phyloP scores from a whole-genome alignment of 2,113 vertebrate species.

The Orycteropus afer region DNA sequence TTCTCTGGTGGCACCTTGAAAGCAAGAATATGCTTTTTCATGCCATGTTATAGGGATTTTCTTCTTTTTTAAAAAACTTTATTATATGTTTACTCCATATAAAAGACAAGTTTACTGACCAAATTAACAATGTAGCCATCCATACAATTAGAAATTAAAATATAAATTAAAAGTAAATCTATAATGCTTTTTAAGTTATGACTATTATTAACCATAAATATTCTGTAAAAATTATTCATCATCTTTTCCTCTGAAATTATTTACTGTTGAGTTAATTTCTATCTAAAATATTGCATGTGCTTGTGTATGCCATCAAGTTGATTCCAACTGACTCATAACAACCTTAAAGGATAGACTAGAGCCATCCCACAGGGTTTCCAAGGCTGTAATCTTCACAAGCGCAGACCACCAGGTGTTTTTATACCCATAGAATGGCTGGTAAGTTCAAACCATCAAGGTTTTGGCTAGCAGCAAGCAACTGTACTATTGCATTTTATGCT shows the following conservation, averaged over 20 bases:
- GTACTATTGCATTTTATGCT: background rate
- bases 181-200: background rate
- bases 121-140: background rate
- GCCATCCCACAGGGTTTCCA: no score
- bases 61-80: background rate
- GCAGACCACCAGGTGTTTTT: no score
- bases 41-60: background rate
- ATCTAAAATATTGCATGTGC: background rate
- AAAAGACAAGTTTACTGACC: background rate
- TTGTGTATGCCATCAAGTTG: no score
- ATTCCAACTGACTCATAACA: no score
- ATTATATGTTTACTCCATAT: background rate
- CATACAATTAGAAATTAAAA: background rate
- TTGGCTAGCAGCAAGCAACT: no score
- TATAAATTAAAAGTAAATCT: constrained; percentile 6
- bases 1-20: background rate
- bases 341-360: no score
- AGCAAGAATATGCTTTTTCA: background rate
- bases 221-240: background rate
- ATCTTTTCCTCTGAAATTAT: background rate
- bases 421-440: no score
- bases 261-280: background rate
- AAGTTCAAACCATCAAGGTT: no score
- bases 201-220: background rate
- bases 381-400: no score